Base-by-base conservation (phyloP, 64 coral and sea anemone genomes). In the Dendrophyllia cribrosa region DNA sequence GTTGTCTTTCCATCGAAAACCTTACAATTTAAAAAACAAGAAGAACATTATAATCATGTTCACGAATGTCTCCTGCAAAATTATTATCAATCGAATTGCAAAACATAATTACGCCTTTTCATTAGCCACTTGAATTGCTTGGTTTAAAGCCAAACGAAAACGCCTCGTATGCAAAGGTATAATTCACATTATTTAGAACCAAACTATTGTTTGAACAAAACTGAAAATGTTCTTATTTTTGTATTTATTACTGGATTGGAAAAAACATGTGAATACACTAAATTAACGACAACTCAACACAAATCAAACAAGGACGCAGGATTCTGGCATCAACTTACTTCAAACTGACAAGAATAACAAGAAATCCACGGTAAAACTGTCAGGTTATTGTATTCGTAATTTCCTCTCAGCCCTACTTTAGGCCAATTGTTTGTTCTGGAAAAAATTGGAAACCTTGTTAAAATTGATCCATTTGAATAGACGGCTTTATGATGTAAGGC, bases 171-270 rank as follows among this genome's bases (percentile, higher is more conserved):
- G 23, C 20, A 12, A 56, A 20, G 12, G 6, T 8, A 8, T 12
- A 79, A 56, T 25, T 79, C n/a, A 25, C 8, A 4, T 78, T 22
- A 55, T 78, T 55, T 78, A 52, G 20, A 16, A 7, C 13, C 3
- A 79, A 13, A 19, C 25, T 43, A 21, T 58, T 81, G 78, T 81
- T 81, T 81, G 78, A 45, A 81, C 56, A 45, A 81, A 63, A 62
- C 4, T 1, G 52, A 24, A 63, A 63, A 81, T 63, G 78, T 81
- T 81, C 55, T 62, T 43, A 78, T 63, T 45, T 44, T 44, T 62
- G 78, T 4, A 3, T 25, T 45, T 45, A 34, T 79, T 58, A 59
- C 72, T 56, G 24, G 59, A 51, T 16, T 77, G 19, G 6, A 25
- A 45, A 81, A 55, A 19, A 10, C 6, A 61, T 14, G 24, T 81